These are phyloP conservation scores for Trialeurodes vaporariorum DNA, from an alignment of 1,140 invertebrate genomes.

Conservation along the genomic window DNA sequence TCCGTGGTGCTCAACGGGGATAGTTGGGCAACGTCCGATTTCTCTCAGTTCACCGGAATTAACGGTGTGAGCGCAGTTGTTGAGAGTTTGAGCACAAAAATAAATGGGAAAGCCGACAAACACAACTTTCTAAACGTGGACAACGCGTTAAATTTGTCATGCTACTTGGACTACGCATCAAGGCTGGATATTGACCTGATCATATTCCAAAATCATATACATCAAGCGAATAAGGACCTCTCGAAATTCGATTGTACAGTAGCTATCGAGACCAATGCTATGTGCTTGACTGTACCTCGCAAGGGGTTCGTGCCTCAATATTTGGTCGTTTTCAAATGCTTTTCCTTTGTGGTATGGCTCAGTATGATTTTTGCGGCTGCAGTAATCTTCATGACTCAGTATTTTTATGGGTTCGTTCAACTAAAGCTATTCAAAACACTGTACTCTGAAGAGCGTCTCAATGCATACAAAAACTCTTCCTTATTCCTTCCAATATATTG, in stretches of 20 bases:
- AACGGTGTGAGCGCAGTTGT: too few species aligned
- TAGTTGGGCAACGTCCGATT: neutral
- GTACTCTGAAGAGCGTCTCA: neutral
- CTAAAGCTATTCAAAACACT: neutral
- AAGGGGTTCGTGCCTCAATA: neutral
- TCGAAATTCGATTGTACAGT: neutral
- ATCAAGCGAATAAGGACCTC: neutral
- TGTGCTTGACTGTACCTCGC: neutral
- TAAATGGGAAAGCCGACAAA: neutral
- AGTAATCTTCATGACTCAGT: neutral
- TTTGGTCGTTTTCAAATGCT: neutral
- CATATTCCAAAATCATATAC: neutral
- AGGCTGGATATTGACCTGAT: neutral
- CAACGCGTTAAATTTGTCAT: neutral
- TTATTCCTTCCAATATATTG: neutral
- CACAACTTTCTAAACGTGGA: neutral
- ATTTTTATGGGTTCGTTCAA: neutral
- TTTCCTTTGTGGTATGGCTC: neutral
- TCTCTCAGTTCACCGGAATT: too few species aligned
- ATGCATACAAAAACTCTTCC: neutral
- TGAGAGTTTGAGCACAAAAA: neutral
- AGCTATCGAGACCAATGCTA: neutral
- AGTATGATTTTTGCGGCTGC: neutral
- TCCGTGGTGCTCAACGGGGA: neutral
- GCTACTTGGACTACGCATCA: neutral